These are phyloP conservation scores for Karalla daura DNA, from an alignment of 2,797 vertebrate genomes.

Conservation along the genomic window DNA sequence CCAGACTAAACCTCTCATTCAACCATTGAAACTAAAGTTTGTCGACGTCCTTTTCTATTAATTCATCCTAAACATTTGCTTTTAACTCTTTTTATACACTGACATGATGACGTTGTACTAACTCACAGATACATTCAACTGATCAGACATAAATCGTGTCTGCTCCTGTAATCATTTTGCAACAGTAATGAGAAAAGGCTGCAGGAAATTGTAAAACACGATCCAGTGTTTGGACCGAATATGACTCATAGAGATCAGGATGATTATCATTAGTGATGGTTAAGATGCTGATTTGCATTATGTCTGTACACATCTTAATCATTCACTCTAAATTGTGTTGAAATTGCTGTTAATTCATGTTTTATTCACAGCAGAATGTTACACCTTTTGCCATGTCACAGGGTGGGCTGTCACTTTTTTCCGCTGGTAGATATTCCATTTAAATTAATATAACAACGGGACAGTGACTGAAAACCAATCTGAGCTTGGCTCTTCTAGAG, in stretches of 20 bases:
- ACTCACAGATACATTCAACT: neutral
- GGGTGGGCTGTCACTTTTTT: conserved; percentile 26
- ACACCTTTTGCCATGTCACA: neutral
- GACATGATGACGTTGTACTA: conserved; percentile 4
- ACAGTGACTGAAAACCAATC: no score
- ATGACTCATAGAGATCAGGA: neutral
- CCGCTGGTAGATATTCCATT: neutral
- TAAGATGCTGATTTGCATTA: neutral
- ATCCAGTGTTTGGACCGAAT: neutral
- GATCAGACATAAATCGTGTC: neutral
- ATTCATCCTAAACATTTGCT: conserved; percentile 2
- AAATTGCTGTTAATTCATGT: neutral
- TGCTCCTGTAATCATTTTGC: conserved; percentile 7
- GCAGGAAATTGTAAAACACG: neutral
- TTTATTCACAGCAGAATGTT: neutral
- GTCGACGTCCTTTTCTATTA: neutral
- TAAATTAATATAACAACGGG: neutral
- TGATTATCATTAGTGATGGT: neutral
- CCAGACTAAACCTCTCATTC: conserved; percentile 2
- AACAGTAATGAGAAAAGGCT: conserved; percentile 9
- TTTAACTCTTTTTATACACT: neutral
- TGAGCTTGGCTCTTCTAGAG: no score
- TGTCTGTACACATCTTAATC: neutral
- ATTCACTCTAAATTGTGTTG: neutral
- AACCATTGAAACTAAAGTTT: neutral